Evolutionary conservation across 2,888 invertebrate genomes (phyloP), one percentile per base, ranked within the genome.

Genomic region (Euspilapteryx auroguttella): DNA sequence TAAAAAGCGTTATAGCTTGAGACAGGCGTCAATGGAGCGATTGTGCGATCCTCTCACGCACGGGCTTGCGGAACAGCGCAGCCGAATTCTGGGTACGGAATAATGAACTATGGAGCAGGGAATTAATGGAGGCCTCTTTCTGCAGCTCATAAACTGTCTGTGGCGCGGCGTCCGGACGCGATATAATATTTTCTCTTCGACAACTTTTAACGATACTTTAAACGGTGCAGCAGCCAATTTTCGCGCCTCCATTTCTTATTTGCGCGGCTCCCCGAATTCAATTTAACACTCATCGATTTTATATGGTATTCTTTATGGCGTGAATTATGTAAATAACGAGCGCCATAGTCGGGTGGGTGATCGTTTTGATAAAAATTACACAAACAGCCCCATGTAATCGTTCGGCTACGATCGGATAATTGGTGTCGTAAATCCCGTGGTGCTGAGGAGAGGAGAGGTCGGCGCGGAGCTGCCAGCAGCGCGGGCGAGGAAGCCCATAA

Each of bases 131-230:
- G 38, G 35, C 44, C 44, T 43, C 45, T 57, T 53, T 57, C 49
- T 46, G 40, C 57, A 54, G 53, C 53, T 54, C 68, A 48, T 71
- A 71, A 69, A 69, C 51, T 26, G 24, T 36, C 30, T n/a, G n/a
- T n/a, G n/a, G n/a, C n/a, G n/a, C n/a, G n/a, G n/a, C n/a, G n/a
- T n/a, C 30, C 33, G 31, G 37, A 32, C 41, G 51, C 55, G 68
- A 65, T 63, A 65, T 62, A 66, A 64, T 69, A 68, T 71, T 63
- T 64, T 58, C 59, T 44, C 53, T 44, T 43, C 37, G 50, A 62
- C 65, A 56, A 51, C 54, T 52, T 52, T 59, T 71, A 68, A 71
- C 68, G 71, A 73, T 57, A 58, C 57, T 73, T 73, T 73, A 73
- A 73, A 65, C 61, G 63, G 57, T 51, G 45, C 46, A 45, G 42